phyloP scores from a whole-genome alignment of 2,797 vertebrate genomes.

The Smutsia temminckii region DNA sequence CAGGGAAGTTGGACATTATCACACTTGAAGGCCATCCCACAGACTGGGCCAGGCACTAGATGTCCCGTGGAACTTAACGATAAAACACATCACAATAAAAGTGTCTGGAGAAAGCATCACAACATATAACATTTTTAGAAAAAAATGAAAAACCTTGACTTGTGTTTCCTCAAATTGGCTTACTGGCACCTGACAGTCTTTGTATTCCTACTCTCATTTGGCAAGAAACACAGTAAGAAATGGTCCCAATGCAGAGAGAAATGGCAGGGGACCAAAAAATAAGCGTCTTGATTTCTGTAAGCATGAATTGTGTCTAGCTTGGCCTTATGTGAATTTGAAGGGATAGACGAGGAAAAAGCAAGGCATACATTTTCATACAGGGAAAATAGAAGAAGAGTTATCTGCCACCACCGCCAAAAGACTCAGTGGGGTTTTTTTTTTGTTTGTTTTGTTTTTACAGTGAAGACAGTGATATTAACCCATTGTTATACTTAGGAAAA shows the following conservation, averaged over 20 bases:
- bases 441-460: not conserved
- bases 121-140: not conserved
- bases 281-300: slow-evolving; percentile 50
- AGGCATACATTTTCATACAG: not conserved
- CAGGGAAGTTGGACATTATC: slow-evolving; percentile 6
- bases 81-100: slow-evolving; percentile 71
- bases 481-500: not conserved
- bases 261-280: slow-evolving; percentile 42
- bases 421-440: slow-evolving; percentile 4
- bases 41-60: slow-evolving; percentile 38
- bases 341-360: not conserved
- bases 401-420: not conserved
- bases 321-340: not conserved
- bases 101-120: not conserved
- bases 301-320: slow-evolving; percentile 40
- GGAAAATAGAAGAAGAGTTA: not conserved
- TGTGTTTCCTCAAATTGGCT: slow-evolving; percentile 35
- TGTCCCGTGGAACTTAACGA: slow-evolving; percentile 64
- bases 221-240: slow-evolving; percentile 67
- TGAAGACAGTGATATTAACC: not conserved
- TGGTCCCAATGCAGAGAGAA: not conserved
- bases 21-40: not conserved
- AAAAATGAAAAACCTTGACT: slow-evolving; percentile 45
- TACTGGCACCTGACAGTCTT: slow-evolving; percentile 21
- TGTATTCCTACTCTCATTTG: slow-evolving; percentile 8